Base-by-base conservation (phyloP, 2,888 invertebrate genomes). In the Graphium colonna region DNA sequence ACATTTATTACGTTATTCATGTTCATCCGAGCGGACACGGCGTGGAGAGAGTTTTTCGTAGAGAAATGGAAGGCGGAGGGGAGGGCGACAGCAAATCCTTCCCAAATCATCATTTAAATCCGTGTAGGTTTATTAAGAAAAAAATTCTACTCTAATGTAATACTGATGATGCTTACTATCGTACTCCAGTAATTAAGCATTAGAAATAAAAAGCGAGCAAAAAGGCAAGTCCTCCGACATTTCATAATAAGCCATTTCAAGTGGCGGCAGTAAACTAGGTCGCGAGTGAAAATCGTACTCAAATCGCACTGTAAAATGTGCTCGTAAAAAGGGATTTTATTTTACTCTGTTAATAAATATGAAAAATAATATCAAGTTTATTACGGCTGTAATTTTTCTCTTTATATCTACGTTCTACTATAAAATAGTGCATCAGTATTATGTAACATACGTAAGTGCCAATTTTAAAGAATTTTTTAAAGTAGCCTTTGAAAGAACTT, bases 191-290 rank as follows among this genome's bases (percentile, higher is more conserved):
- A 21, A 21, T 21, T 21, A 21, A 21, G 21, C 21, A 21, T 31
- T 31, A 31, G 10, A 31, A 31, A 31, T 10, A 31, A 31, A 31
- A 31, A 31, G 31, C 31, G 9, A 43, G 28, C 12, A 40, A 45
- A 52, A 17, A 10, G 7, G 39, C 33, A 21, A 46, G 21, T 38
- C 38, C 10, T 16, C 36, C 21, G 31, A 43, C 38, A 49, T 48
- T 43, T 44, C 31, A 36, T 53, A 48, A 53, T 53, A 39, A 53
- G 48, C 53, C 16, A 13, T 46, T 44, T 18, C 17, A 26, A 43
- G 43, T 33, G 41, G 13, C 48, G 42, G 42, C 8, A n/a, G 13
- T n/a, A 10, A 48, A 48, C 31, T 48, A 38, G 43, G 44, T 49
- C 53, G 53, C 26, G 28, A 31, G 18, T 43, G 33, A 49, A 53